Evolutionary conservation across 2,888 invertebrate species (phyloP), one percentile per base, ranked within the genome.

Genomic region (Serripes groenlandicus): DNA sequence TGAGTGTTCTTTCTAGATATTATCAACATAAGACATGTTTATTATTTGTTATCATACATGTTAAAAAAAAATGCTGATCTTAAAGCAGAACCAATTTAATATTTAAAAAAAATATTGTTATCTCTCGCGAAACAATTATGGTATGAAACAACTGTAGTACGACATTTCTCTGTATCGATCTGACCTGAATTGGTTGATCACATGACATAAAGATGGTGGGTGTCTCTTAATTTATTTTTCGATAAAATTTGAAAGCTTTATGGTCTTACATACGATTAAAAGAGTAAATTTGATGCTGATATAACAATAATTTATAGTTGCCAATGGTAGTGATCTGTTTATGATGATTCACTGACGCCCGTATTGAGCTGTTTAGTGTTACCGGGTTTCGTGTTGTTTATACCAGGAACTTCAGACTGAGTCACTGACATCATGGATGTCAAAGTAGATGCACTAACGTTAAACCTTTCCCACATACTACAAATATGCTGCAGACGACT

Each of bases 181-280:
- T 26, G 4, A 21, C n/a, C n/a, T n/a, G n/a, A n/a, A n/a, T n/a
- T n/a, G n/a, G n/a, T 42, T 9, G 73, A 75, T 88, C 88, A 88
- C 88, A 88, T 88, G 88, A 88, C 81, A 37, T 73, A 62, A 88
- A 88, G 56, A 87, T 87, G 87, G 87, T 86, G 87, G 88, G 88
- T 76, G 86, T 78, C 64, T 78, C 54, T 73, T 52, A 23, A 42
- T 26, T 60, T 35, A 54, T 66, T 35, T 42, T 42, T 66, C 18
- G 18, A 4, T 18, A 3, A 28, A 34, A 21, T 34, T 34, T 9
- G 62, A 30, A 3, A 30, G 11, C 4, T 1, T 32, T 11, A 32
- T 2, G 11, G 26, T 62, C 3, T 15, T 28, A 30, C 23, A 28
- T 28, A 21, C 11, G 7, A 9, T 28, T 23, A 9, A 30, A 60